Evolutionary conservation across 2,113 vertebrate genomes (phyloP).

Genomic region (Danio rerio): DNA sequence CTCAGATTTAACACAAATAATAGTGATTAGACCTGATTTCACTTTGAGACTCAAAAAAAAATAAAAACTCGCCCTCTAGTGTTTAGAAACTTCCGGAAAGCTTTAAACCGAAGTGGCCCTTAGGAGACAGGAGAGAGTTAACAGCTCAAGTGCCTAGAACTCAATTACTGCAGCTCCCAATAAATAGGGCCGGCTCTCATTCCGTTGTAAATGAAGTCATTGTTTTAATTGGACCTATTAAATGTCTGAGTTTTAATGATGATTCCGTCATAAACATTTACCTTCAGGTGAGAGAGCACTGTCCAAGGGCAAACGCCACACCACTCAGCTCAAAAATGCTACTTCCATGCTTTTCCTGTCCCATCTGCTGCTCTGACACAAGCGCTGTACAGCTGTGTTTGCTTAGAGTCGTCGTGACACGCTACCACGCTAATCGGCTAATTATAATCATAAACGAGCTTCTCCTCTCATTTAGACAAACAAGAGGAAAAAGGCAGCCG

Average conservation of each 20-base stretch:
- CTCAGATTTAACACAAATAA: constrained; percentile 28
- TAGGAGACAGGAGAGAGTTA: constrained; percentile 60
- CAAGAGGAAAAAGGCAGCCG: not conserved
- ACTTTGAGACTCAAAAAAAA: not conserved
- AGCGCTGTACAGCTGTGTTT: constrained; percentile 29
- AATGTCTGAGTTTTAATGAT: constrained; percentile 81
- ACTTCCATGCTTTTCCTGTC: not conserved
- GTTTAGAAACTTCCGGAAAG: not conserved
- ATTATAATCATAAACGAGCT: constrained; percentile 33
- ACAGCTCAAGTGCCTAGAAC: constrained; percentile 48
- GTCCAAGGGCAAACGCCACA: constrained; percentile 71
- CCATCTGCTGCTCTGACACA: constrained; percentile 20
- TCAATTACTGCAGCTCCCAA: constrained; percentile 72
- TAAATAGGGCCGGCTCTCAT: constrained; percentile 75
- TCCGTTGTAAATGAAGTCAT: constrained; percentile 82
- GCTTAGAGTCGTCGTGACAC: constrained; percentile 25
- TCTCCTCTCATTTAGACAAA: constrained; percentile 13
- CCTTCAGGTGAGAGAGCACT: constrained; percentile 78
- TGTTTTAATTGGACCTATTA: constrained; percentile 88
- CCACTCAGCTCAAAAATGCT: constrained; percentile 27
- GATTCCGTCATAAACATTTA: constrained; percentile 86
- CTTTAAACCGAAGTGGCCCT: constrained; percentile 7
- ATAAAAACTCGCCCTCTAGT: not conserved
- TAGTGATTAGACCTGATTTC: not conserved
- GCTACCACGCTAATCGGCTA: constrained; percentile 29